Percentiles rank a stretch among this genome's conserved stretches.
These are phyloP conservation scores for Melanotaenia pygmaea DNA, from an alignment of 2,797 vertebrate genomes.

Conservation along the genomic window DNA sequence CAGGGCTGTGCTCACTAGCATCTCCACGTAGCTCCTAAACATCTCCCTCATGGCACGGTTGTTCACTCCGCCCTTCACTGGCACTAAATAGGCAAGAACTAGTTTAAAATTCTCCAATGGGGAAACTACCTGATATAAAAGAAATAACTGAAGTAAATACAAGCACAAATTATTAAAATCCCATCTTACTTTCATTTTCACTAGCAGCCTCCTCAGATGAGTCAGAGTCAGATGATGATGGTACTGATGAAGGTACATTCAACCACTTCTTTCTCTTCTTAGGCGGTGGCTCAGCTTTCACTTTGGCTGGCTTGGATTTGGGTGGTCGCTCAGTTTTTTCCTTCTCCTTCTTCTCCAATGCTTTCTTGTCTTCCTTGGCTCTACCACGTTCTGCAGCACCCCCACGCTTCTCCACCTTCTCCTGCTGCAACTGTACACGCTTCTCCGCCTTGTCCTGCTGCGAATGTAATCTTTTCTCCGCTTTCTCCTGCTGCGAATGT, in stretches of 20 bases:
- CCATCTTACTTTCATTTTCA: constrained; percentile 86
- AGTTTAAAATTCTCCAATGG: not conserved
- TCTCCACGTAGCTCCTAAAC: constrained; percentile 96
- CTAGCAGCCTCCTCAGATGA: constrained; percentile 89
- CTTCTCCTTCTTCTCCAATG: constrained; percentile 70
- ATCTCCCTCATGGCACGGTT: constrained; percentile 94
- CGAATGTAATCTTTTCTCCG: constrained; percentile 4
- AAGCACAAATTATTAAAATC: constrained; percentile 15
- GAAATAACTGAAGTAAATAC: not conserved
- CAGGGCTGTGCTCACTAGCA: constrained; percentile 93
- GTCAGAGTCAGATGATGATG: constrained; percentile 90
- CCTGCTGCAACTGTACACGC: constrained; percentile 52
- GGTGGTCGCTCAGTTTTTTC: constrained; percentile 68
- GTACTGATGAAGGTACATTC: constrained; percentile 82
- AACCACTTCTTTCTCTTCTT: constrained; percentile 95
- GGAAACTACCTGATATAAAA: not conserved
- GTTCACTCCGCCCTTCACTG: constrained; percentile 85
- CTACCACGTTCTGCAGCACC: constrained; percentile 57
- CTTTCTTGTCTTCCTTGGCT: constrained; percentile 75
- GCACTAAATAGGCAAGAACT: constrained; percentile 63
- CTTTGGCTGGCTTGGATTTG: constrained; percentile 82
- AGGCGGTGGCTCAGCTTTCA: constrained; percentile 82
- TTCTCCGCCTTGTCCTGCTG: constrained; percentile 16
- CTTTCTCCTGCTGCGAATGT: constrained; percentile 14
- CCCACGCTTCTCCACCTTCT: constrained; percentile 68